These are phyloP conservation scores for Neoarius graeffei DNA, from an alignment of 2,113 vertebrate genomes.

Conservation along the genomic window DNA sequence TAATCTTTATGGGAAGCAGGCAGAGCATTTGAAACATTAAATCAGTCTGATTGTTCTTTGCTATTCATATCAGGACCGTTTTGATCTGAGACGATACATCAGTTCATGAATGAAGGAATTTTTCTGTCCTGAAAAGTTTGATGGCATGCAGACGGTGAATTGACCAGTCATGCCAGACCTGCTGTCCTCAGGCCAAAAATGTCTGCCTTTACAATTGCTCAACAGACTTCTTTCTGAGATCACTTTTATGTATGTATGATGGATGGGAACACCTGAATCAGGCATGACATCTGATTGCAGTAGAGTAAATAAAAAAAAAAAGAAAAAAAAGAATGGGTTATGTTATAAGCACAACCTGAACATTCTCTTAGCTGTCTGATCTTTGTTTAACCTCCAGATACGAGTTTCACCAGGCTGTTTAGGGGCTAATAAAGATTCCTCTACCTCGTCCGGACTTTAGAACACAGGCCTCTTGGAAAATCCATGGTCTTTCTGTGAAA, in stretches of 20 bases:
- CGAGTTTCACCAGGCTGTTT: constrained; percentile 37
- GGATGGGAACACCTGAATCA: constrained; percentile 33
- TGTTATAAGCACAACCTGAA: neutral
- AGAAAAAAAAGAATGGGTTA: neutral
- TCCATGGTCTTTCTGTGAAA: constrained; percentile 32
- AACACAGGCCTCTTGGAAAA: constrained; percentile 29
- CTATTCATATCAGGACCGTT: constrained; percentile 23
- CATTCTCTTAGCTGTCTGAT: constrained; percentile 29
- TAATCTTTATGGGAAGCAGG: constrained; percentile 5
- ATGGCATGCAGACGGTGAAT: constrained; percentile 41
- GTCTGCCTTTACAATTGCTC: constrained; percentile 29
- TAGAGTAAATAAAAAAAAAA: neutral
- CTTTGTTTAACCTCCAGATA: constrained; percentile 33
- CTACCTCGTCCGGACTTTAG: constrained; percentile 24
- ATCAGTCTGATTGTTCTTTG: neutral
- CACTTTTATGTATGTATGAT: constrained; percentile 32
- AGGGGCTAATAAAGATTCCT: constrained; percentile 25
- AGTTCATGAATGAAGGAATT: constrained; percentile 31
- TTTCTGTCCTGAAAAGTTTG: constrained; percentile 34
- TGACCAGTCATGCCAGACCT: constrained; percentile 6
- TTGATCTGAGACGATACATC: constrained; percentile 37
- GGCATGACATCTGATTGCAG: constrained; percentile 25
- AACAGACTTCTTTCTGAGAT: neutral
- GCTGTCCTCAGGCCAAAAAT: constrained; percentile 29
- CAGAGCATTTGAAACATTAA: neutral